Conservation (phyloP, 2,888 invertebrate species). For the Sepiola atlantica region DNA sequence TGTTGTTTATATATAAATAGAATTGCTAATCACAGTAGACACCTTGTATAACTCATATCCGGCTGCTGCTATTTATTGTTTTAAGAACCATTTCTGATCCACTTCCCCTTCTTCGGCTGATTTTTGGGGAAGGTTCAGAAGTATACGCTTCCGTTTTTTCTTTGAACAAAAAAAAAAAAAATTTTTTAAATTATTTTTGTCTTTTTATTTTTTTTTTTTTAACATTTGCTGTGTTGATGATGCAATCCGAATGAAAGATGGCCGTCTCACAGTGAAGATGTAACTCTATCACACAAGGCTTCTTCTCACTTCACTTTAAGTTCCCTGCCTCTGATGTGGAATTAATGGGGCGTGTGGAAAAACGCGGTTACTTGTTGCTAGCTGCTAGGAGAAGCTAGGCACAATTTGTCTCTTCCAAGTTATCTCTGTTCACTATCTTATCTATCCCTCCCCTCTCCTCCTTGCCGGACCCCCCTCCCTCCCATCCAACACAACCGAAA, state of each 20-base stretch:
- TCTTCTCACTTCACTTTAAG: slow-evolving; percentile 2
- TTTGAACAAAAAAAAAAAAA: no score
- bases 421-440: background rate
- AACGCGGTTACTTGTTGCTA: slow-evolving; percentile 8
- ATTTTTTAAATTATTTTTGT: background rate
- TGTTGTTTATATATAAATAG: background rate
- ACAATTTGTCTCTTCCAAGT: background rate
- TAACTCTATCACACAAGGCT: background rate
- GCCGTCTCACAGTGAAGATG: background rate
- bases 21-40: background rate
- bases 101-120: background rate
- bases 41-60: background rate
- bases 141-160: background rate
- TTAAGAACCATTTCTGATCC: background rate
- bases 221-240: background rate
- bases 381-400: background rate
- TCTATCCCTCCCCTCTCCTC: background rate
- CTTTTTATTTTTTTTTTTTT: background rate
- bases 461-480: no score
- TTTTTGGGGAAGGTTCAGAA: background rate
- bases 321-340: slow-evolving; percentile 32
- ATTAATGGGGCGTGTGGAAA: slow-evolving; percentile 22
- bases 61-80: background rate
- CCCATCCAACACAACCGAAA: background rate
- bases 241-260: background rate